A percentile compares a stretch with the other conserved stretches of the same genome.
These are phyloP conservation scores for Ametastegia equiseti DNA, from an alignment of 2,888 invertebrate genomes.

Conservation along the genomic window DNA sequence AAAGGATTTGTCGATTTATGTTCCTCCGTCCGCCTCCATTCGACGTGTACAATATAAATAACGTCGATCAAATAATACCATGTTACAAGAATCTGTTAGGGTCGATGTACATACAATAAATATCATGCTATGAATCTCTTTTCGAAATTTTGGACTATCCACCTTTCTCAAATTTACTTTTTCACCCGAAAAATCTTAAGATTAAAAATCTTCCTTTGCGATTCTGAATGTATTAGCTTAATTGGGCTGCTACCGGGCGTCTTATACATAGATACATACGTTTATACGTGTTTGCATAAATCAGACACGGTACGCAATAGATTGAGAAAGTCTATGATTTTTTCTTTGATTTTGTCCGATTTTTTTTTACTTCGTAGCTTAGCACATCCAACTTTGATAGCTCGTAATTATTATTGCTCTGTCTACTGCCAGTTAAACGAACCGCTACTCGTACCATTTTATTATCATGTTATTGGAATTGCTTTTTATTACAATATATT, in stretches of 20 bases:
- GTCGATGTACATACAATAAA: not conserved
- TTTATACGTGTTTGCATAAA: not conserved
- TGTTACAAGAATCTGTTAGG: not conserved
- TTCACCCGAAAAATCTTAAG: not conserved
- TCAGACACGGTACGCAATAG: slow-evolving; percentile 20
- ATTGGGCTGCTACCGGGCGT: too few species aligned
- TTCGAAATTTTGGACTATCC: not conserved
- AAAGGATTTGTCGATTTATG: slow-evolving; percentile 20
- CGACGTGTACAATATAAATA: not conserved
- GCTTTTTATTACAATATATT: not conserved
- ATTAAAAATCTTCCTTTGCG: not conserved
- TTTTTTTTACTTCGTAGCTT: not conserved
- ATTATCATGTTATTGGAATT: slow-evolving; percentile 1
- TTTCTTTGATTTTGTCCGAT: not conserved
- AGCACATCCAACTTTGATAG: slow-evolving; percentile 5
- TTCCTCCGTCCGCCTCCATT: not conserved
- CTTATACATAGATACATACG: too few species aligned
- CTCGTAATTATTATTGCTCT: not conserved
- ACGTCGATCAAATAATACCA: not conserved
- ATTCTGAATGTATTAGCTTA: not conserved
- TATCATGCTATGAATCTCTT: not conserved
- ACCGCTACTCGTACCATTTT: not conserved
- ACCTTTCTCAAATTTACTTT: not conserved
- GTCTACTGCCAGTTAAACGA: not conserved
- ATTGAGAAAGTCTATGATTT: slow-evolving; percentile 25